Percentiles rank a stretch among this genome's conserved stretches.
phyloP scores from a whole-genome alignment of 1,140 invertebrate species.

The Rhynchophorus ferrugineus region DNA sequence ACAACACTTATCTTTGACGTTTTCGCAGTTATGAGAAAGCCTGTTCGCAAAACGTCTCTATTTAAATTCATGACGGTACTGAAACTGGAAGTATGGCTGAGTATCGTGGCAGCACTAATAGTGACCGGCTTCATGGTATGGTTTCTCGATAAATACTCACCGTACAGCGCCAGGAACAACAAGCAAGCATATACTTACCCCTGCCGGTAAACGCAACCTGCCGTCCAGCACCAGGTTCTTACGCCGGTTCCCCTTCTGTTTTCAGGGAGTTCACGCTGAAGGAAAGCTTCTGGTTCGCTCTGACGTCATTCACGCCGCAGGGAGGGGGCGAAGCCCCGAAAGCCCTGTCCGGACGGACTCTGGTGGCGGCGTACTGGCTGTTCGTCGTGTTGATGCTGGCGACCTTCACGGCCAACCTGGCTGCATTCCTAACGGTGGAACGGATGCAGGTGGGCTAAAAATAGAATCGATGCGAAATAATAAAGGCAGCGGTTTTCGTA shows the following conservation, averaged over 20 bases:
- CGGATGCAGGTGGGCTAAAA: conserved; percentile 70
- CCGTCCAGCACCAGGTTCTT: background rate
- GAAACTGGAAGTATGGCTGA: conserved; percentile 79
- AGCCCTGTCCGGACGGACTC: conserved; percentile 70
- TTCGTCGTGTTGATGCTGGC: conserved; percentile 89
- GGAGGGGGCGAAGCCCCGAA: conserved; percentile 83
- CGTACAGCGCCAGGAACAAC: conserved; percentile 80
- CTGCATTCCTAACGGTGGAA: conserved; percentile 93
- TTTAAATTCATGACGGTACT: conserved; percentile 93
- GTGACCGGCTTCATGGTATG: conserved; percentile 80
- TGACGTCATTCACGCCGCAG: conserved; percentile 87
- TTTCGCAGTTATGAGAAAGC: conserved; percentile 78
- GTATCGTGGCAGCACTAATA: conserved; percentile 74
- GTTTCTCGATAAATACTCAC: conserved; percentile 82
- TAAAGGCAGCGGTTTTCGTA: conserved; percentile 35
- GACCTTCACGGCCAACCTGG: conserved; percentile 94
- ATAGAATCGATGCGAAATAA: background rate
- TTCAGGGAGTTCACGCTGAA: conserved; percentile 75
- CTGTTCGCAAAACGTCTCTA: conserved; percentile 70
- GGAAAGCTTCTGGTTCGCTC: conserved; percentile 89
- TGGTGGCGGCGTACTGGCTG: conserved; percentile 88
- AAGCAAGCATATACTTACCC: conserved; percentile 71
- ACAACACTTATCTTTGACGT: no score
- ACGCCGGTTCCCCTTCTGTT: background rate
- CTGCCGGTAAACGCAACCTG: conserved; percentile 54